Base-by-base conservation (phyloP, 2,797 vertebrate species). In the Chelon labrosus region DNA sequence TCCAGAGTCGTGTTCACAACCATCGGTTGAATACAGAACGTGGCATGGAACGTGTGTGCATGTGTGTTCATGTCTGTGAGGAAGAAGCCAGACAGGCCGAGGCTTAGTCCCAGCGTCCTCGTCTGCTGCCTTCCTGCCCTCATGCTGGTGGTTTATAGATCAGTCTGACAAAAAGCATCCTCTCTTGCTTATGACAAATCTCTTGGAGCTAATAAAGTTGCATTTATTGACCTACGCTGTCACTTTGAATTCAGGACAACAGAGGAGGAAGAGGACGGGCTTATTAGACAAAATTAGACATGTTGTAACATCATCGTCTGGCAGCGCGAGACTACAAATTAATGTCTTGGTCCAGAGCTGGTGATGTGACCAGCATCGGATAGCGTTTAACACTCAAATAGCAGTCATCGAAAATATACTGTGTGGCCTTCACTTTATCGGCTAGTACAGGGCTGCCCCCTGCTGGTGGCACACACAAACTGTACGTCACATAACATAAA, bases 371-470 rank as follows among this genome's bases (percentile, higher is more conserved):
- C 56, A 70, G 81, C 67, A 75, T 84, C 37, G 54, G 9, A 47
- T 39, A 3, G 65, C 20, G 42, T 27, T 46, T 9, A 37, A 31
- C 22, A 27, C 65, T 62, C 52, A 41, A 41, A 25, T 1, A 50
- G 22, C 14, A 56, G 13, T 39, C 20, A 3, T 42, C 25, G 37
- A 8, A 12, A 10, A 16, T 46, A n/a, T 12, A 11, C 2, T 22
- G 16, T 2, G 19, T 7, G 12, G 17, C 1, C 17, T 39, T 41
- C 16, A 51, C n/a, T 31, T 17, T 7, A 5, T 39, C 25, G 52
- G 55, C 38, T 9, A 7, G 76, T 25, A 3, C 74, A 66, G 17
- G 55, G 19, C 82, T 90, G 89, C 89, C 91, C 77, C 78, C 91
- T 91, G 63, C 74, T 91, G 92, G 42, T 39, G 10, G 3, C 7